Evolutionary conservation across 2,888 invertebrate genomes (phyloP).

Genomic region (Chromoteleia sp.): DNA sequence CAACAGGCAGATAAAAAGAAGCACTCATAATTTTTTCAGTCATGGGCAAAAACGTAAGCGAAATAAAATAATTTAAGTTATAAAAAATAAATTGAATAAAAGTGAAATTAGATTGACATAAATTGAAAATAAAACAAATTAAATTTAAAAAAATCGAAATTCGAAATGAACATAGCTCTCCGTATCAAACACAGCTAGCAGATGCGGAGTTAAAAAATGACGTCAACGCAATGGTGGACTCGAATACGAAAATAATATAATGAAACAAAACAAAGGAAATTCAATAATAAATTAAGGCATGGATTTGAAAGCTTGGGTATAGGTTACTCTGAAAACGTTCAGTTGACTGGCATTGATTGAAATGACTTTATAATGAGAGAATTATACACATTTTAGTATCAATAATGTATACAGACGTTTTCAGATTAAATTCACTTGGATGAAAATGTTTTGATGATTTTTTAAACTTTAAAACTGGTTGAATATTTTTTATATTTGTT

Average conservation of each 20-base stretch:
- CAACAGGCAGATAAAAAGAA: slow-evolving; percentile 47
- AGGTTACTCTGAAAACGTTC: slow-evolving; percentile 17
- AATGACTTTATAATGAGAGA: background rate
- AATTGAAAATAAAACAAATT: slow-evolving; percentile 28
- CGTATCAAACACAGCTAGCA: slow-evolving; percentile 47
- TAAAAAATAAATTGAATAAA: slow-evolving; percentile 13
- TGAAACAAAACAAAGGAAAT: slow-evolving; percentile 50
- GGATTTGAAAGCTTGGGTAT: slow-evolving; percentile 16
- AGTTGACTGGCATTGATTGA: background rate
- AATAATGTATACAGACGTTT: background rate
- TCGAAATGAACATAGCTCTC: slow-evolving; percentile 60
- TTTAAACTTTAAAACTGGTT: background rate
- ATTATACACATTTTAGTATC: background rate
- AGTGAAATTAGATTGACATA: too few species aligned
- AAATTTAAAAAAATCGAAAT: slow-evolving; percentile 31
- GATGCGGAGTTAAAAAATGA: slow-evolving; percentile 64
- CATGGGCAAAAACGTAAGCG: slow-evolving; percentile 14
- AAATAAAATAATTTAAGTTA: slow-evolving; percentile 31
- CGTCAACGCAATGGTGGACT: slow-evolving; percentile 68
- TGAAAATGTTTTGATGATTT: background rate
- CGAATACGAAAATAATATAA: slow-evolving; percentile 62
- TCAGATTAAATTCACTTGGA: background rate
- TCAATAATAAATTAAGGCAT: slow-evolving; percentile 44
- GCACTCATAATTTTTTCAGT: background rate
- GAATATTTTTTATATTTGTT: too few species aligned